Evolutionary conservation across 2,113 vertebrate species (phyloP).

Genomic region (Syngnathus floridae): DNA sequence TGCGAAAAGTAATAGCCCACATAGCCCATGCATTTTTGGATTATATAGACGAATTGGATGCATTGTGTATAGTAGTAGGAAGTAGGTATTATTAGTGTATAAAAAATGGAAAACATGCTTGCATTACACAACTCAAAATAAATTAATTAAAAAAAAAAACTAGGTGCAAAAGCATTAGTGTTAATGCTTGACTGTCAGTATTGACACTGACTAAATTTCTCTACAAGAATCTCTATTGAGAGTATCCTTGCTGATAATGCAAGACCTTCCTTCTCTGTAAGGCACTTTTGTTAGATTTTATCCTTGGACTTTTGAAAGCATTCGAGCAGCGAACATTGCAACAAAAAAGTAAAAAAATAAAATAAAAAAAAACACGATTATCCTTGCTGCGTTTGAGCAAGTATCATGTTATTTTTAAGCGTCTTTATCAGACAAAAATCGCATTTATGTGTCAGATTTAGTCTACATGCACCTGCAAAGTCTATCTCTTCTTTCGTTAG

Average conservation of each 20-base stretch:
- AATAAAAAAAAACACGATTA: neutral
- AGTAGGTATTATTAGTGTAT: too few species aligned
- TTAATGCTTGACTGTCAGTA: neutral
- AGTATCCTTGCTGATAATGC: neutral
- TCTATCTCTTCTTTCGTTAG: constrained; percentile 81
- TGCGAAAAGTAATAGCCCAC: too few species aligned
- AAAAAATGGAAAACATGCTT: too few species aligned
- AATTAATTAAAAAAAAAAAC: neutral
- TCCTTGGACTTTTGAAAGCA: constrained; percentile 1
- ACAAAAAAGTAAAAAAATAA: neutral
- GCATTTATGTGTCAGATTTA: neutral
- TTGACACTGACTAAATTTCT: neutral
- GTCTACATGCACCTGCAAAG: constrained; percentile 75
- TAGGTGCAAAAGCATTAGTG: neutral
- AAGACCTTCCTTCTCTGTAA: neutral
- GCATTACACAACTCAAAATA: neutral
- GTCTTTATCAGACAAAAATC: constrained; percentile 7
- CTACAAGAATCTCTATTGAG: neutral
- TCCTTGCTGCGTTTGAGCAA: neutral
- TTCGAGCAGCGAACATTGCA: neutral
- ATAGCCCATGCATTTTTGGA: too few species aligned
- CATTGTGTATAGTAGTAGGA: too few species aligned
- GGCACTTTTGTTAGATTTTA: neutral
- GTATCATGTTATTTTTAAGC: neutral
- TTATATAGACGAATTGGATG: too few species aligned